Evolutionary conservation across 2,797 vertebrate species (phyloP).

Genomic region (Sebastes kiyomatsui): DNA sequence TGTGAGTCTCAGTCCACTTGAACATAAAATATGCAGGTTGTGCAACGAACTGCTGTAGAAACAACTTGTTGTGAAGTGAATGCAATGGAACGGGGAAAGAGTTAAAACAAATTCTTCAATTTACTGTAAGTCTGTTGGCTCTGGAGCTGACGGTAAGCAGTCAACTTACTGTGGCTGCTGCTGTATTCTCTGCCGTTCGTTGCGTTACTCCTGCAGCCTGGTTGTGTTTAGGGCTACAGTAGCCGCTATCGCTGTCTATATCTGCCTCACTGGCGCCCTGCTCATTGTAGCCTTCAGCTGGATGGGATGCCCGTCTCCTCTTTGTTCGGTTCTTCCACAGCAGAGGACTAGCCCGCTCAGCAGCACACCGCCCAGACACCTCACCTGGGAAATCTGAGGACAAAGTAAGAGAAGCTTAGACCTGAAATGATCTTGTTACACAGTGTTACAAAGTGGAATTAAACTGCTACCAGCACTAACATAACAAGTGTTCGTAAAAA

Average conservation of each 20-base stretch:
- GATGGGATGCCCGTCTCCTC: conserved; percentile 88
- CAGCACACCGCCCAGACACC: conserved; percentile 84
- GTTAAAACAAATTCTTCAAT: not conserved
- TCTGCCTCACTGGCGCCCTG: conserved; percentile 94
- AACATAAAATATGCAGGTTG: no score
- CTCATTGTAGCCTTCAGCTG: conserved; percentile 91
- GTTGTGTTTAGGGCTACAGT: conserved; percentile 97
- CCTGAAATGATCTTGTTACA: not conserved
- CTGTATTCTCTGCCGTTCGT: conserved; percentile 54
- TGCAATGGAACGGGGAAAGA: not conserved
- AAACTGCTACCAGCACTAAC: not conserved
- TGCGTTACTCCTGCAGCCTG: conserved; percentile 73
- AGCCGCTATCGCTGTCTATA: conserved; percentile 98
- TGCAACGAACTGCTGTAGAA: no score
- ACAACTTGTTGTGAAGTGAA: no score
- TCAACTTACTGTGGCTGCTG: conserved; percentile 52
- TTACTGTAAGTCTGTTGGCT: not conserved
- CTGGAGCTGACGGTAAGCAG: not conserved
- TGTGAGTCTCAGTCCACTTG: no score
- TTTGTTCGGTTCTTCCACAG: conserved; percentile 91
- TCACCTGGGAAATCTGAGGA: conserved; percentile 92
- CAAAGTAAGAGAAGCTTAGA: not conserved
- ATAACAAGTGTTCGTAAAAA: no score
- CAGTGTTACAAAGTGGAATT: not conserved
- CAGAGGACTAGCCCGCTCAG: conserved; percentile 84